Base-by-base conservation (phyloP, 2,797 vertebrate genomes). In the Pangasius djambal region DNA sequence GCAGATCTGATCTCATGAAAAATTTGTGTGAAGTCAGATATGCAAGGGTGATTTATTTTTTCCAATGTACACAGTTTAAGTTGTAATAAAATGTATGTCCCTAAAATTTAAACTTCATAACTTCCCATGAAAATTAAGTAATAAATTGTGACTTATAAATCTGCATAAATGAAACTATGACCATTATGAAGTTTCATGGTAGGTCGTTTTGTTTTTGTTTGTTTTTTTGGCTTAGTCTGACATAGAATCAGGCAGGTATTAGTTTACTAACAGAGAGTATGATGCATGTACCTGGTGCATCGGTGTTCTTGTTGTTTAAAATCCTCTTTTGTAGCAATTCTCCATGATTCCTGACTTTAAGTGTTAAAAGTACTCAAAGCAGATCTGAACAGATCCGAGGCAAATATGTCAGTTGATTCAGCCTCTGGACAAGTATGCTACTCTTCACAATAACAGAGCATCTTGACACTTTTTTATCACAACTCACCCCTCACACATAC, bases 321-420 rank as follows among this genome's bases (percentile, higher is more conserved):
- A 31, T 48, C 22, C 25, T 4, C 44, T 16, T 31, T 31, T 15
- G 31, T 16, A 55, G 48, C 10, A 31, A 63, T 69, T 44, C 20
- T 69, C 20, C 28, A 15, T 15, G 4, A 59, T 70, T 70, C 31
- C 34, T 87, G 81, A 44, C 55, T 72, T 31, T 31, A 59, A 22
- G 37, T 50, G 16, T 59, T 86, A 37, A 34, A 55, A 37, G 50
- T 88, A 83, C 86, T 87, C 61, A 84, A 5, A 75, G 34, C 40
- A 70, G 13, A 86, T 82, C 59, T 86, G 61, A 74, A 28, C 59
- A 70, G 13, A 86, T 83, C 59, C 86, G 28, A 84, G 57, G 40
- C 22, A 15, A 79, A 81, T n/a, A n/a, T 86, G 79, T 85, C 72
- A 74, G 72, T 34, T 83, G 59, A 9, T 83, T 78, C 22, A 20